Percentiles rank a stretch among this genome's conserved stretches.
Evolutionary conservation across 2,797 vertebrate species (phyloP).

Genomic region (Aplochiton taeniatus): DNA sequence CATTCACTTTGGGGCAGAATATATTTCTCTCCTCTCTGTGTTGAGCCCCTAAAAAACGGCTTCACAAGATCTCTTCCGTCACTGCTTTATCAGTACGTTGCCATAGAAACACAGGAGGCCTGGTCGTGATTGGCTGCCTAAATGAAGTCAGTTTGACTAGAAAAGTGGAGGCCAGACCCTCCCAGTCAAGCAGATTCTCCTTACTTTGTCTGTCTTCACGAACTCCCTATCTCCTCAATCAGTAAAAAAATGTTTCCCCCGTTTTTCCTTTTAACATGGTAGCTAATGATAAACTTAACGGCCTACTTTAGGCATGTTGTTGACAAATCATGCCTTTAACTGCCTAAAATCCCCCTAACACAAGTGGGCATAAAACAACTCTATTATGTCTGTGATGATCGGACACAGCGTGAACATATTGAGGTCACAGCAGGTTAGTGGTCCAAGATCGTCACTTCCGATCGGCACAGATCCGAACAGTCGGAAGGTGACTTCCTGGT

Average conservation of each 20-base stretch:
- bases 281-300: too few species aligned
- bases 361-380: too few species aligned
- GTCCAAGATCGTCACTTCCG: too few species aligned
- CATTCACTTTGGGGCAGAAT: conserved; percentile 46
- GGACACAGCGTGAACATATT: too few species aligned
- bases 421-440: too few species aligned
- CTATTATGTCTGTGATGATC: too few species aligned
- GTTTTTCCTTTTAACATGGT: too few species aligned
- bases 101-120: conserved; percentile 65
- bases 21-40: conserved; percentile 50
- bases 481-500: too few species aligned
- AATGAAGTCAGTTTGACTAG: conserved; percentile 64
- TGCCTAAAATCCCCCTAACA: too few species aligned
- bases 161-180: conserved; percentile 57
- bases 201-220: conserved; percentile 48
- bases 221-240: conserved; percentile 53
- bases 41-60: conserved; percentile 31
- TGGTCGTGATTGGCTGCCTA: conserved; percentile 59
- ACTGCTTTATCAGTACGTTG: conserved; percentile 59
- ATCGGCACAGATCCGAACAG: too few species aligned
- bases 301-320: too few species aligned
- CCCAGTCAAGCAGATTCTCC: conserved; percentile 40
- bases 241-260: background rate
- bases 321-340: too few species aligned
- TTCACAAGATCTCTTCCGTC: conserved; percentile 53